Base-by-base conservation (phyloP, 1,140 invertebrate species). In the Brachionus rotundiformis region DNA sequence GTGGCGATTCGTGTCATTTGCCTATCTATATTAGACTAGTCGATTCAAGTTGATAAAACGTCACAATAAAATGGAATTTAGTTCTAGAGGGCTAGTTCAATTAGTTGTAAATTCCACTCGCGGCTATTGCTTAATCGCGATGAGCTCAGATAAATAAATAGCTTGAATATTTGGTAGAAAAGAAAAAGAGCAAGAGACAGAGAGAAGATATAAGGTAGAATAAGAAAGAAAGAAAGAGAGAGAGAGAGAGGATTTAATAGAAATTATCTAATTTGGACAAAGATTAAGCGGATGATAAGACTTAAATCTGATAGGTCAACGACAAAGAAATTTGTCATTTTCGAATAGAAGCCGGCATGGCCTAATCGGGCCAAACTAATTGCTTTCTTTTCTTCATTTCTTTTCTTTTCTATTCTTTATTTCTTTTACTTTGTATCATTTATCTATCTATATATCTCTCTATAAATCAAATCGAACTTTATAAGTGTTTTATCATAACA, bases 201-300 rank as follows among this genome's bases (percentile, higher is more conserved):
- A 2, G 36, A n/a, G n/a, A n/a, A n/a, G n/a, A n/a, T n/a, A n/a
- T n/a, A n/a, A n/a, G n/a, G n/a, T n/a, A n/a, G n/a, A n/a, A n/a
- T n/a, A n/a, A n/a, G n/a, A n/a, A n/a, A n/a, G n/a, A n/a, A n/a
- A 16, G 16, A 54, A 10, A 29, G 5, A 63, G 61, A 63, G 25
- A 63, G 25, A 33, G 29, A 63, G 25, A 63, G 23, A 29, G 16
- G 61, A 33, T 29, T 63, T 63, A 13, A 27, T 27, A 63, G 16
- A 23, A 68, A 68, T 68, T 68, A 23, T 68, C 63, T 68, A 68
- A 68, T 68, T 68, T 33, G 16, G 13, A 1, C 33, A 41, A 68
- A 68, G 63, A 68, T 68, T 68, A 68, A 68, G 36, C 33, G 63
- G 63, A 61, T 61, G 59, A 61, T 61, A 61, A 61, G 59, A 61